Percentiles rank a stretch among this genome's conserved stretches.
Conservation (phyloP, 2,113 vertebrate genomes). For the Brachyhypopomus gauderio region DNA sequence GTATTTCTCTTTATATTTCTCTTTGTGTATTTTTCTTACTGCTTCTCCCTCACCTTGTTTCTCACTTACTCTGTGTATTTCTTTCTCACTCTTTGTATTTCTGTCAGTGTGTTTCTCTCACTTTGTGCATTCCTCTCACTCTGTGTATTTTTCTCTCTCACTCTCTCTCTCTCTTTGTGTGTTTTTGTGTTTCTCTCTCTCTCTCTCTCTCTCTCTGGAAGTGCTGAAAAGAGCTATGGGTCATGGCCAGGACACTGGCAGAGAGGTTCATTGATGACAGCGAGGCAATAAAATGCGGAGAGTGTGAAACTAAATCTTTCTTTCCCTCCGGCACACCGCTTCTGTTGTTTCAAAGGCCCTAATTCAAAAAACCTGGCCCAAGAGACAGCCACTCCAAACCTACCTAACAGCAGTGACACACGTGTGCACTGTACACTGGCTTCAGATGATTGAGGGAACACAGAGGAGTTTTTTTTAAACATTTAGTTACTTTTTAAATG, state of each 20-base stretch:
- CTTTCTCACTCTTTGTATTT: no score
- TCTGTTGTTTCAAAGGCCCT: neutral
- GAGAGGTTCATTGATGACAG: neutral
- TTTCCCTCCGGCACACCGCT: neutral
- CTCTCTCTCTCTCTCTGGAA: constrained; percentile 20
- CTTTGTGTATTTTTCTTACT: no score
- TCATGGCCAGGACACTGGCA: constrained; percentile 33
- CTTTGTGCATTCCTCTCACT: neutral
- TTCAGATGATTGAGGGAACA: neutral
- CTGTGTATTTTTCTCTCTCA: constrained; percentile 24
- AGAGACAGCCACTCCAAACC: neutral
- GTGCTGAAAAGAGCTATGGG: constrained; percentile 16
- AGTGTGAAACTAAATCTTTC: constrained; percentile 10
- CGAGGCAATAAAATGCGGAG: neutral
- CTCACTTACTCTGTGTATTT: no score
- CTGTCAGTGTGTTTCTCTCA: no score
- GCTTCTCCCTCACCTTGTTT: no score
- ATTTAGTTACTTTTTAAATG: no score
- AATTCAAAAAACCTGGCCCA: neutral
- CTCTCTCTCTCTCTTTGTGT: neutral
- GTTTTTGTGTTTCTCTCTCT: no score
- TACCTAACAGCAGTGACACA: neutral
- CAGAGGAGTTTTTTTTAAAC: no score
- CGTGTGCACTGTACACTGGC: neutral
- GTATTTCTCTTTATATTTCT: no score